Evolutionary conservation across 30 jellyfish, hydroid and myxozoan species (phyloP).

Genomic region (Phacellophora camtschatica): DNA sequence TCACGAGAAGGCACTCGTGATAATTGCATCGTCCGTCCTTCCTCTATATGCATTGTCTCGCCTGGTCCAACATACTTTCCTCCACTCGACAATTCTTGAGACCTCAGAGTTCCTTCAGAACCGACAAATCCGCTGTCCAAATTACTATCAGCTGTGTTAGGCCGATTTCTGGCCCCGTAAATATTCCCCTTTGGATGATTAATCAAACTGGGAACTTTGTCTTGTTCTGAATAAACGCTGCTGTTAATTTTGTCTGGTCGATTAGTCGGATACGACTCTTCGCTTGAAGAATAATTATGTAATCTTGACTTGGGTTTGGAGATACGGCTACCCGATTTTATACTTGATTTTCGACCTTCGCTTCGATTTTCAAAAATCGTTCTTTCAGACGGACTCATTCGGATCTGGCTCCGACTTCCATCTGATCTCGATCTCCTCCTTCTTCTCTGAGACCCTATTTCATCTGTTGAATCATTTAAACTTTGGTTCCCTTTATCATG

Average conservation of each 20-base stretch:
- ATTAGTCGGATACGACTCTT: constrained; percentile 31
- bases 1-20: not conserved
- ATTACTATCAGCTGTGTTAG: constrained; percentile 77
- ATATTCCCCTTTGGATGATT: constrained; percentile 50
- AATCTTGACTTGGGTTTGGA: constrained; percentile 28
- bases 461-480: not conserved
- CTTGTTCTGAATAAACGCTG: constrained; percentile 70
- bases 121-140: constrained; percentile 80
- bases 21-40: not conserved
- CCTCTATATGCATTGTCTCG: not conserved
- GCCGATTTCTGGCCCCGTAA: constrained; percentile 48
- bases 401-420: not conserved
- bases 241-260: constrained; percentile 61
- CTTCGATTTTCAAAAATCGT: constrained; percentile 9
- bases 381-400: constrained; percentile 18
- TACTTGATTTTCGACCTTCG: constrained; percentile 36
- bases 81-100: constrained; percentile 49
- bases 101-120: constrained; percentile 70
- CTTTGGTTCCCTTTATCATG: not conserved
- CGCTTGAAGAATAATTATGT: constrained; percentile 30
- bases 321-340: constrained; percentile 59
- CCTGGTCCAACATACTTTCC: not conserved
- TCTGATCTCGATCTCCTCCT: not conserved
- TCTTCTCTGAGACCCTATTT: constrained; percentile 3
- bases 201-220: constrained; percentile 58